Conservation (phyloP, 2,888 invertebrate species). For the Epinotia nisella region DNA sequence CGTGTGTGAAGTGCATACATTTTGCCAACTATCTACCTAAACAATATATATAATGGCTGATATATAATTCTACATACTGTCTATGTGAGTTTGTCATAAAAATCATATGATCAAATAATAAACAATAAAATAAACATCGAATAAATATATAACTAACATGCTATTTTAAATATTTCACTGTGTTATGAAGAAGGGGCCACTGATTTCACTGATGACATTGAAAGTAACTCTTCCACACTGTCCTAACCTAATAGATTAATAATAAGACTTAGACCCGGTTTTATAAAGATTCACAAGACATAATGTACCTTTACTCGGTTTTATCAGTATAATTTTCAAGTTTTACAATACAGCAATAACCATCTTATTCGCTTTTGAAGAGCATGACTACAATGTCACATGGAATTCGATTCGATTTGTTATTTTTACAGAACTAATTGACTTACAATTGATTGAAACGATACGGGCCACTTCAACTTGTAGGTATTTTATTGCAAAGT, state of each 20-base stretch:
- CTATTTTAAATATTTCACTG: constrained; percentile 36
- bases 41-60: background rate
- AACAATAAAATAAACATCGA: constrained; percentile 35
- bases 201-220: constrained; percentile 28
- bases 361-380: background rate
- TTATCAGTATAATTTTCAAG: background rate
- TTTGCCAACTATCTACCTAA: background rate
- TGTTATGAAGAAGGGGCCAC: constrained; percentile 33
- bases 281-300: background rate
- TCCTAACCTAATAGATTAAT: background rate
- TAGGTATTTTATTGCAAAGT: background rate
- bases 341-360: background rate
- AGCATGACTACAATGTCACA: background rate
- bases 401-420: background rate
- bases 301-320: background rate
- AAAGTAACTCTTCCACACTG: background rate
- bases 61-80: background rate
- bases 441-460: background rate
- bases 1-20: background rate
- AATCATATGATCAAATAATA: background rate
- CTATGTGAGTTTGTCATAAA: background rate
- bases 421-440: background rate
- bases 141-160: constrained; percentile 35
- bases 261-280: background rate
- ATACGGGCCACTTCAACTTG: background rate